Percentiles rank a stretch among this genome's conserved stretches.
These are phyloP conservation scores for Carassius gibelio DNA, from an alignment of 2,113 vertebrate genomes.

Conservation along the genomic window DNA sequence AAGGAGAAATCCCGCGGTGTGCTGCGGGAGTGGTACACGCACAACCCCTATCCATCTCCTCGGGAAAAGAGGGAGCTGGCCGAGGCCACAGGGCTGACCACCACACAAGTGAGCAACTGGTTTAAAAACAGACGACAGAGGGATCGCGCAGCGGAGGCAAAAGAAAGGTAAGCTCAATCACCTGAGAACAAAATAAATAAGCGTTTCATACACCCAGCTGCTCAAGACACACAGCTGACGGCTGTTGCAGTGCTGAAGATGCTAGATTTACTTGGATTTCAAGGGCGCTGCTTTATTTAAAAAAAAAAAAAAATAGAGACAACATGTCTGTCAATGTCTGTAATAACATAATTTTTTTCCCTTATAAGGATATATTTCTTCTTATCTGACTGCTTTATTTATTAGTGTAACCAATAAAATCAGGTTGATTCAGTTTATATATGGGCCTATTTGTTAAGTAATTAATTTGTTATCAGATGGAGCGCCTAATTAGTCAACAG, in stretches of 20 bases:
- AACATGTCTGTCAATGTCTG: too few relatives aligned
- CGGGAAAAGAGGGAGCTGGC: constrained; percentile 96
- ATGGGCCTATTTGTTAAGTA: neutral
- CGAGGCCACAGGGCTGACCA: constrained; percentile 97
- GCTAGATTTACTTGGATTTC: neutral
- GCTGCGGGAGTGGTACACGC: constrained; percentile 97
- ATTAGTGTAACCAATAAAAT: neutral
- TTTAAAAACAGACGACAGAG: constrained; percentile 98
- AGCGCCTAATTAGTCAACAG: neutral
- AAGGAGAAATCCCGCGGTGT: constrained; percentile 98
- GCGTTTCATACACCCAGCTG: neutral
- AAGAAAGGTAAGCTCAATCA: constrained; percentile 85
- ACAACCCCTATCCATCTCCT: constrained; percentile 97
- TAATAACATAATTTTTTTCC: neutral
- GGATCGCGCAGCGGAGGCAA: constrained; percentile 97
- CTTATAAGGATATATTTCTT: neutral
- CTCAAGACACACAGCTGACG: neutral
- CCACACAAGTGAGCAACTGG: constrained; percentile 99
- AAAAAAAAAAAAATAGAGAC: neutral
- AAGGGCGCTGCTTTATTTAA: neutral
- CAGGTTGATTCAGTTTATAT: neutral
- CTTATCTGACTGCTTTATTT: neutral
- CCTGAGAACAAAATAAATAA: neutral
- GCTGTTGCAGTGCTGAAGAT: neutral
- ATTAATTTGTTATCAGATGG: neutral